phyloP scores from a whole-genome alignment of 2,113 vertebrate genomes.

The Nesoenas mayeri region DNA sequence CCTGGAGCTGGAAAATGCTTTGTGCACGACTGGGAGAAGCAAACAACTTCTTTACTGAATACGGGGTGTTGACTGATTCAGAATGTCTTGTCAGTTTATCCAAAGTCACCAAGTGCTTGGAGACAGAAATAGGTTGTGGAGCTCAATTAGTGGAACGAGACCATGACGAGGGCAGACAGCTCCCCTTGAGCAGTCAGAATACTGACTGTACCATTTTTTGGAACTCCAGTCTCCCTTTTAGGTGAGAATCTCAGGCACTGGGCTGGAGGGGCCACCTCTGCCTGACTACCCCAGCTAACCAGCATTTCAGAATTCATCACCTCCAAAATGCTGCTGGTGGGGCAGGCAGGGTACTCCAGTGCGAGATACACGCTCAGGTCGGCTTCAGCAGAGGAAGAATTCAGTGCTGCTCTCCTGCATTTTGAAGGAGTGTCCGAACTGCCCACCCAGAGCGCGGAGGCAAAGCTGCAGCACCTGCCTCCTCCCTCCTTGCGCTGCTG shows the following conservation, averaged over 20 bases:
- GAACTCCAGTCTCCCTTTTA: background rate
- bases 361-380: background rate
- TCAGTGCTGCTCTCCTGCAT: background rate
- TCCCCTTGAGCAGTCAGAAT: background rate
- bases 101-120: background rate
- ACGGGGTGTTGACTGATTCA: background rate
- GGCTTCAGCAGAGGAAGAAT: background rate
- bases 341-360: background rate
- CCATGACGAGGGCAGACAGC: fast-evolving
- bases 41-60: constrained; percentile 17
- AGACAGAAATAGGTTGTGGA: background rate
- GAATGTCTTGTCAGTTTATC: background rate
- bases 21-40: constrained; percentile 7
- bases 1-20: constrained; percentile 5
- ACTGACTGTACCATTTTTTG: background rate
- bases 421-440: background rate
- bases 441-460: background rate
- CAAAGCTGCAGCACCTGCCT: fast-evolving
- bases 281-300: background rate
- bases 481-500: background rate
- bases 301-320: background rate
- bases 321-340: background rate
- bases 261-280: background rate
- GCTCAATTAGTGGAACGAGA: background rate
- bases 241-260: background rate